Base-by-base conservation (phyloP, 2,797 vertebrate species). In the Setipinna tenuifilis region DNA sequence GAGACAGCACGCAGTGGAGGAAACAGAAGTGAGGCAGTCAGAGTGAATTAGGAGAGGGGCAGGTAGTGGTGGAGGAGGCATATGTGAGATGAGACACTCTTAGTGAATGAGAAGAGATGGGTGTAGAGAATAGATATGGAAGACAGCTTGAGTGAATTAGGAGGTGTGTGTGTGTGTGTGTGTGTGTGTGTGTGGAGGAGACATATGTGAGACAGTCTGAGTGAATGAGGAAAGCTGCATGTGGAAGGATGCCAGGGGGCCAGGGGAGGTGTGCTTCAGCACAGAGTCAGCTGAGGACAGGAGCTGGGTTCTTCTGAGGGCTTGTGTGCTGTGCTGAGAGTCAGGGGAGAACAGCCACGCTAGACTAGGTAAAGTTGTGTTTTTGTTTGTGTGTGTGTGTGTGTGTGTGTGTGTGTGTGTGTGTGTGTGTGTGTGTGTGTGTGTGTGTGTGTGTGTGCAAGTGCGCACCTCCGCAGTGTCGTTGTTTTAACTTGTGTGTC, bases 401-500 rank as follows among this genome's bases (percentile, higher is more conserved):
- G 84, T 25, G 28, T 41, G 16, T 80, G 68, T 80, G 48, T 41
- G 25, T 85, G 68, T 58, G 48, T 81, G 71, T 58, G 83, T 46
- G 23, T 41, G 57, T 84, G 83, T 84, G 88, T 84, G 19, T 87
- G 82, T 80, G 83, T 81, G 57, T 78, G 75, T 12, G 46, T 88
- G 75, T 23, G 81, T 88, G 85, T 87, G 87, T 87, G 83, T 80
- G 68, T 58, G 68, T 84, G 19, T 71, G 83, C 25, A 14, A 28
- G 62, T 65, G 23, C 25, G 62, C 61, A 65, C 61, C 83, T 88
- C 92, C 91, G 90, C 89, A 92, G 88, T 82, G 83, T 86, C 54
- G 48, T 83, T 86, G 41, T n/a, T 71, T 57, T 86, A 61, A 57
- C 3, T 78, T 78, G 31, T n/a, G 23, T 75, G 68, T 88, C 62